Percentiles rank a stretch among this genome's conserved stretches.
These are phyloP conservation scores for Paguma larvata DNA, from an alignment of 2,797 vertebrate species.

Conservation along the genomic window DNA sequence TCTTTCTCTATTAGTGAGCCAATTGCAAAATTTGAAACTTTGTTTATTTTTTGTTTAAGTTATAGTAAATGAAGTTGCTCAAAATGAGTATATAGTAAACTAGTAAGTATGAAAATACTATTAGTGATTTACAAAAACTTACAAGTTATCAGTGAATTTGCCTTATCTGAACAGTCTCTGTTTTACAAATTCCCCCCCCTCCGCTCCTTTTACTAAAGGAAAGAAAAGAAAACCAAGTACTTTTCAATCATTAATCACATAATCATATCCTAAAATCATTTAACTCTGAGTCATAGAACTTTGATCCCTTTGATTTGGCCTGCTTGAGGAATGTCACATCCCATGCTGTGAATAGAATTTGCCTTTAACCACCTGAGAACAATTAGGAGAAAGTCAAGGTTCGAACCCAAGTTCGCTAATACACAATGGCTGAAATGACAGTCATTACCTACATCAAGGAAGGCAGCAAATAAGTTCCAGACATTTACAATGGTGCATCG, in stretches of 20 bases:
- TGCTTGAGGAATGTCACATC: background rate
- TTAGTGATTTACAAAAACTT: background rate
- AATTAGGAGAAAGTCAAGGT: background rate
- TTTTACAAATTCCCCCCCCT: background rate
- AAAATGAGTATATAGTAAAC: slow-evolving; percentile 8
- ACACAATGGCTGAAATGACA: background rate
- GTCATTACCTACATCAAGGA: background rate
- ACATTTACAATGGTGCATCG: background rate
- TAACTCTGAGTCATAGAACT: background rate
- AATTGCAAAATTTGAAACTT: background rate
- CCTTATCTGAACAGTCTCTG: background rate
- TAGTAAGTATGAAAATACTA: slow-evolving; percentile 5
- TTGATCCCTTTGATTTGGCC: background rate
- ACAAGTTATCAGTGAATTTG: background rate
- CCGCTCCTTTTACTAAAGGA: background rate
- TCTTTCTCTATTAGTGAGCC: background rate
- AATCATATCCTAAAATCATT: background rate
- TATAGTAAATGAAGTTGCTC: background rate
- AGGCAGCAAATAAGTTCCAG: background rate
- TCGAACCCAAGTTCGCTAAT: background rate
- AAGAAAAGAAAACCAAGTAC: background rate
- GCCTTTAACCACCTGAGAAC: slow-evolving; percentile 29
- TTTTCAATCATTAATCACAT: background rate
- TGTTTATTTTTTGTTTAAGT: background rate
- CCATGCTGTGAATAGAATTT: background rate